Evolutionary conservation across 2,888 invertebrate species (phyloP).

Genomic region (Nomada ruficornis): DNA sequence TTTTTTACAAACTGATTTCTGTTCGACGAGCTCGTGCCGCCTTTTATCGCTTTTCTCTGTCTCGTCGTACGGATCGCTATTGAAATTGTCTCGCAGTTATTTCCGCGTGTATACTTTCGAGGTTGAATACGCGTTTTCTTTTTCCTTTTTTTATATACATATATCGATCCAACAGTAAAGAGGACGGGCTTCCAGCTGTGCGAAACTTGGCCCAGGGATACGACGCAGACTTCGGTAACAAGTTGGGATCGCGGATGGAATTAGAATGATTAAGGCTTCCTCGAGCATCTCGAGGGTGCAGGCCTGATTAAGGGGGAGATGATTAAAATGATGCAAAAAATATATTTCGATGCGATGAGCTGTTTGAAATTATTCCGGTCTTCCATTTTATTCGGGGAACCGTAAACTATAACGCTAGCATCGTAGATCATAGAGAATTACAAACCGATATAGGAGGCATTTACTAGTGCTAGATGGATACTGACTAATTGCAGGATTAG

Average conservation of each 20-base stretch:
- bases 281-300: not conserved
- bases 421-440: not conserved
- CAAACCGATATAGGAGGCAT: conserved; percentile 32
- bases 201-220: conserved; percentile 7
- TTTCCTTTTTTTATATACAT: no score
- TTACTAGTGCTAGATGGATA: conserved; percentile 41
- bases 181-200: not conserved
- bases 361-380: not conserved
- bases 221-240: conserved; percentile 2
- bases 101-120: no score
- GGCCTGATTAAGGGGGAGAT: not conserved
- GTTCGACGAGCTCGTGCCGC: no score
- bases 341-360: not conserved
- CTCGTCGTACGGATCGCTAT: not conserved
- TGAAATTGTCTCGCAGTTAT: not conserved
- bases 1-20: conserved; percentile 2
- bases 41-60: not conserved
- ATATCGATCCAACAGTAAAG: not conserved
- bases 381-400: not conserved
- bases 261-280: not conserved
- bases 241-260: not conserved
- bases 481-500: conserved; percentile 52
- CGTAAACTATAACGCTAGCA: not conserved
- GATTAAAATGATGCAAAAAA: not conserved
- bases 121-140: no score